Conservation (phyloP, 2,797 vertebrate genomes). For the Sardinella longiceps region DNA sequence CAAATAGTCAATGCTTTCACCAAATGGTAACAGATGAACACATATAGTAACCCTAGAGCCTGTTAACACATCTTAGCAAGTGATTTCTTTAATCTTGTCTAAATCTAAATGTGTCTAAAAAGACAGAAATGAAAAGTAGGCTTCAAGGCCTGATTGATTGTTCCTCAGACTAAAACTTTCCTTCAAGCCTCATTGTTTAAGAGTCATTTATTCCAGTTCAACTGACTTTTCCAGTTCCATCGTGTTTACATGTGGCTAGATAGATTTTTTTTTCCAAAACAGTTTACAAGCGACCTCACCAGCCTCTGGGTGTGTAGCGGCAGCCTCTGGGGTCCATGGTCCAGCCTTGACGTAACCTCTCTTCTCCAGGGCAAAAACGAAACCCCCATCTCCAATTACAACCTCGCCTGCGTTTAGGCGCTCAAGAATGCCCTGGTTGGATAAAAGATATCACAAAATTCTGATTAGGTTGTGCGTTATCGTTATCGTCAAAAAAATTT, state of each 20-base stretch:
- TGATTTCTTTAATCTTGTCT: neutral
- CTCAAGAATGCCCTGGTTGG: slow-evolving; percentile 85
- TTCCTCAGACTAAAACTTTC: neutral
- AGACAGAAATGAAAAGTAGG: neutral
- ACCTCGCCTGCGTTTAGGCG: slow-evolving; percentile 88
- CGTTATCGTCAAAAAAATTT: too few species aligned
- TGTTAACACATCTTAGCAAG: neutral
- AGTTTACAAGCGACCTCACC: slow-evolving; percentile 68
- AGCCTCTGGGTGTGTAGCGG: slow-evolving; percentile 90
- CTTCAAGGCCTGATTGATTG: too few species aligned
- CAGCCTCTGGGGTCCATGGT: slow-evolving; percentile 95
- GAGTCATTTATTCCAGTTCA: neutral
- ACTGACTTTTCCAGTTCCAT: neutral
- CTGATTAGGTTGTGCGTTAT: too few species aligned
- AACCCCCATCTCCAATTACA: slow-evolving; percentile 96
- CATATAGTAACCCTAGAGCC: neutral
- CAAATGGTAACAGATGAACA: neutral
- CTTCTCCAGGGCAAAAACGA: slow-evolving; percentile 95
- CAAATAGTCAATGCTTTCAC: neutral
- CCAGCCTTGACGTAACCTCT: slow-evolving; percentile 95
- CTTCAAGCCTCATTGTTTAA: neutral
- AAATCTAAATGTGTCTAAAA: neutral
- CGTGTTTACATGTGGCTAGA: neutral
- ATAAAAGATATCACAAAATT: neutral
- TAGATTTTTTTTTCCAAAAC: neutral